Conservation (phyloP, 2,888 invertebrate genomes). For the Melinaea marsaeus region DNA sequence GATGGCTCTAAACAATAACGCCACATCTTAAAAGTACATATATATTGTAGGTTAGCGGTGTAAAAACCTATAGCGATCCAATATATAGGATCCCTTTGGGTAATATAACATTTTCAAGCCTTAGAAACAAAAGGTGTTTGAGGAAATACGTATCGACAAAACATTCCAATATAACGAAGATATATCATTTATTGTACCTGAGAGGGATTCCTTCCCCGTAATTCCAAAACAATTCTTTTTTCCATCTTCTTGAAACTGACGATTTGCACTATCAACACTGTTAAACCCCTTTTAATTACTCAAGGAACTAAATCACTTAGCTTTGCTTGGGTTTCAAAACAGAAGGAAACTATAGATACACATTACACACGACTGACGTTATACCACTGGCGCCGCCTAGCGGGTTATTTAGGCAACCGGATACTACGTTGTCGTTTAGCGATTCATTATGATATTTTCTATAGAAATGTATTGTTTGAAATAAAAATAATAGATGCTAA, state of each 20-base stretch:
- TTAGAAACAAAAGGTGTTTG: constrained; percentile 42
- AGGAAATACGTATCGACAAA: constrained; percentile 77
- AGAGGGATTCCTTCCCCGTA: constrained; percentile 92
- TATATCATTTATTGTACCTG: constrained; percentile 83
- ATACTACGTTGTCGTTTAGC: constrained; percentile 49
- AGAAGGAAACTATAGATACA: constrained; percentile 78
- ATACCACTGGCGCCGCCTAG: constrained; percentile 68
- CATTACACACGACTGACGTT: constrained; percentile 68
- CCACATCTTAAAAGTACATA: constrained; percentile 60
- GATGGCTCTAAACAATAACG: constrained; percentile 68
- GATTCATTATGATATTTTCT: constrained; percentile 32
- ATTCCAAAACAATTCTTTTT: constrained; percentile 96
- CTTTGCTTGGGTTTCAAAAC: constrained; percentile 79
- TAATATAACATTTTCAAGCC: constrained; percentile 16
- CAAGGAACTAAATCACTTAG: constrained; percentile 71
- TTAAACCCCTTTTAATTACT: constrained; percentile 55
- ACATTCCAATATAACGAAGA: constrained; percentile 70
- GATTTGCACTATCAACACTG: constrained; percentile 58
- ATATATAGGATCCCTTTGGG: constrained; percentile 13
- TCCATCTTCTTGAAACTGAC: constrained; percentile 82
- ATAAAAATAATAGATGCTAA: neutral
- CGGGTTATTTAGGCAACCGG: constrained; percentile 56
- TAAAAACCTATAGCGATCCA: constrained; percentile 8
- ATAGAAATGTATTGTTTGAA: constrained; percentile 2
- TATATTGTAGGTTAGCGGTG: constrained; percentile 23